Evolutionary conservation across 2,888 invertebrate genomes (phyloP), one percentile per base, ranked within the genome.

Genomic region (Arge pagana): DNA sequence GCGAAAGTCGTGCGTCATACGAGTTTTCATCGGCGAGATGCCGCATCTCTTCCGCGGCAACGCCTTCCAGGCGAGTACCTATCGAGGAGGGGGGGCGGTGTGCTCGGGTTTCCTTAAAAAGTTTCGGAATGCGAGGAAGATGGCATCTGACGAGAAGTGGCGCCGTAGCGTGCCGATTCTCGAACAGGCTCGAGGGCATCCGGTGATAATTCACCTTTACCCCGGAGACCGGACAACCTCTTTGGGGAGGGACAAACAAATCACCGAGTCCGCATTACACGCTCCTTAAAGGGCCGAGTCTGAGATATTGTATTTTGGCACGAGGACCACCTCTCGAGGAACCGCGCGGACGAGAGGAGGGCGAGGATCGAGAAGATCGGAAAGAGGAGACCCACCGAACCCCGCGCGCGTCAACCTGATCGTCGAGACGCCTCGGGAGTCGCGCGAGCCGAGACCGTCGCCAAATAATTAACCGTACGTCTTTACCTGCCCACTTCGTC

Each of bases 271-370:
- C 64, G 66, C 68, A 69, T 71, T 70, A 71, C 71, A 70, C 65
- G 69, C 61, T 66, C 67, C 69, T 67, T 64, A 64, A 63, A 61
- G 59, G 52, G 55, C 54, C 56, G 54, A 54, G 58, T 58, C 57
- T 71, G 67, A 72, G 71, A 71, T 71, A 71, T 72, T 62, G 68
- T 63, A 70, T 70, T 71, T 69, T 70, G 65, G 64, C 67, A 66
- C 66, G 66, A 65, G 64, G 59, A 55, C 52, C 45, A 3, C 39
- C n/a, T 23, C n/a, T 21, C 10, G 36, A 3, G 23, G 23, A 23
- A 24, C 23, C 23, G 28, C 15, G 6, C 33, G 4, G 35, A 10
- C 15, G 10, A 8, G 28, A n/a, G 28, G 28, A 28, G 56, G 54
- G 54, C 56, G 56, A 56, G 54, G 49, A 50, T 48, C 26, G 45